Evolutionary conservation across 2,113 vertebrate genomes (phyloP), one percentile per base, ranked within the genome.

Genomic region (Pachycephala philippinensis): DNA sequence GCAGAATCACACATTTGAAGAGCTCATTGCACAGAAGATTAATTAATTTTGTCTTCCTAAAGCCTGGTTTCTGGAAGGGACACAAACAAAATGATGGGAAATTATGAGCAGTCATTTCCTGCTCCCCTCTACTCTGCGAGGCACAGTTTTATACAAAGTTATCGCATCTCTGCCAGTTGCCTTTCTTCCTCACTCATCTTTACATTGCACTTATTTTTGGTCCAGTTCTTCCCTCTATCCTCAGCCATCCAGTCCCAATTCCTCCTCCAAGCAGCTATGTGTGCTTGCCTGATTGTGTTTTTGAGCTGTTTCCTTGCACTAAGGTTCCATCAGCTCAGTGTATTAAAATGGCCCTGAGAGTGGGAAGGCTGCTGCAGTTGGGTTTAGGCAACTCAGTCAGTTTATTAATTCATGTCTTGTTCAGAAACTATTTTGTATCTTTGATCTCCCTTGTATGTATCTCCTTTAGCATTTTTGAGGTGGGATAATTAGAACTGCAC

Each of bases 131-230:
- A 71, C 33, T 42, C 69, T 27, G 13, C 0, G 0, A 81, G 54
- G 33, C 60, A 84, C 13, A n/a, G 42, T 42, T 90, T 59, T 50
- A 28, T 11, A 42, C 7, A 16, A 59, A 85, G 37, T 18, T 50
- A 33, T 33, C 0, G 0, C 37, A 75, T 31, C 21, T 47, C 44
- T 71, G 21, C 8, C 0, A 1, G 39, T 33, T 63, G 31, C 22
- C 17, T 78, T 44, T 82, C 15, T 66, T 86, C 75, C 40, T 76
- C 8, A 47, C 3, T 15, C 3, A 1, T 28, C 40, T 72, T 79
- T 15, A 40, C 17, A 35, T 33, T 52, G 42, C 27, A 76, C 16
- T 71, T 23, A 71, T 47, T 33, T 88, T 76, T 11, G 21, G 24
- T 57, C 53, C 68, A 56, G 33, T 24, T 90, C 11, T 71, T 72